Percentiles rank a stretch among this genome's conserved stretches.
phyloP scores from a whole-genome alignment of 2,888 invertebrate genomes.

The Stenoptilia bipunctidactyla region DNA sequence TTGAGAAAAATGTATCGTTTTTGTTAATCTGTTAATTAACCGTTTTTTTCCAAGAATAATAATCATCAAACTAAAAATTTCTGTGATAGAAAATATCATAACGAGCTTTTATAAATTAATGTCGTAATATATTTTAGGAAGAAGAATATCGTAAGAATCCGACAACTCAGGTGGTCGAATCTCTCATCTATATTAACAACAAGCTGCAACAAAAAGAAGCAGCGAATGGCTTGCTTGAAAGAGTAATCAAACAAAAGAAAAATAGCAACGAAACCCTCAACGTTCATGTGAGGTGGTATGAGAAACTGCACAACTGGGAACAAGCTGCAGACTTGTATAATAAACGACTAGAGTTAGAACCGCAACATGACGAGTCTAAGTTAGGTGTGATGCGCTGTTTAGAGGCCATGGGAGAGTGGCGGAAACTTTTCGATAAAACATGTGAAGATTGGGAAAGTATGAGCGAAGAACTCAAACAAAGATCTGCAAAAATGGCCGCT shows the following conservation, averaged over 20 bases:
- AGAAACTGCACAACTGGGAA: constrained; percentile 98
- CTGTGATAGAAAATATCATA: too few species aligned
- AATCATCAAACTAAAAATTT: too few species aligned
- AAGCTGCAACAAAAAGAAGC: constrained; percentile 98
- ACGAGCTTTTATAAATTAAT: too few species aligned
- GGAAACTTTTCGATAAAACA: constrained; percentile 83
- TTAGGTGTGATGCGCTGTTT: constrained; percentile 96
- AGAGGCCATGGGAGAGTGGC: constrained; percentile 98
- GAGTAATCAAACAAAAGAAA: constrained; percentile 84
- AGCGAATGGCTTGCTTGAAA: constrained; percentile 91
- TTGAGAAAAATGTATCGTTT: too few species aligned
- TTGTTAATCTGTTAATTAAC: too few species aligned
- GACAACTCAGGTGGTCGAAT: constrained; percentile 87
- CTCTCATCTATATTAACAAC: constrained; percentile 96
- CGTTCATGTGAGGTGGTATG: constrained; percentile 91
- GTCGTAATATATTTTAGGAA: constrained; percentile 76
- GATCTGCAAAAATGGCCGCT: constrained; percentile 90
- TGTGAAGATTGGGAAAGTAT: constrained; percentile 75
- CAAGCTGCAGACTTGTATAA: constrained; percentile 91
- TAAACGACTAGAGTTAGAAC: constrained; percentile 77
- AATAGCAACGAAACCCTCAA: constrained; percentile 65
- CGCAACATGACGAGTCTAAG: constrained; percentile 82
- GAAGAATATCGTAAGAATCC: constrained; percentile 84
- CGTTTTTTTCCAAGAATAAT: too few species aligned
- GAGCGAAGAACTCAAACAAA: constrained; percentile 53